A percentile compares a stretch with the other conserved stretches of the same genome.
Evolutionary conservation across 2,113 vertebrate species (phyloP).

Genomic region (Trochalopteron elliotii): DNA sequence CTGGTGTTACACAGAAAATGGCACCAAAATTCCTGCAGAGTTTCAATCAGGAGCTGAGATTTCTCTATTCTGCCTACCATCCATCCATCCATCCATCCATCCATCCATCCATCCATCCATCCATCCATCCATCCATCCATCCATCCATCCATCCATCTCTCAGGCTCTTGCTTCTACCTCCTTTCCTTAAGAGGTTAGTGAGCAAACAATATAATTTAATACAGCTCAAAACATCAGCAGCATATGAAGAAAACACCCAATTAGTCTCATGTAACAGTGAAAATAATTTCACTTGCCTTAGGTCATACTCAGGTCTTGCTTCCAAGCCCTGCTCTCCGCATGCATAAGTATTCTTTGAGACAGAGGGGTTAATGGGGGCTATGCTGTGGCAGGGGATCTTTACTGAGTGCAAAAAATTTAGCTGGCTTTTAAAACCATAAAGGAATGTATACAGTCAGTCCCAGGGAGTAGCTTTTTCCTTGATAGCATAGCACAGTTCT

Average conservation of each 20-base stretch:
- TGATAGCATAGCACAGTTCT: neutral
- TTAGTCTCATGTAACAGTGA: neutral
- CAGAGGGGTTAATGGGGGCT: constrained; percentile 10
- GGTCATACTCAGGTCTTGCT: neutral
- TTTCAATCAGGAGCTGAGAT: neutral
- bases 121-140: neutral
- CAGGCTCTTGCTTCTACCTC: neutral
- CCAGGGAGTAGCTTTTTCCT: neutral
- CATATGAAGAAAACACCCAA: neutral
- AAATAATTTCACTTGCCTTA: neutral
- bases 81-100: neutral
- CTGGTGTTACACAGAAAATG: neutral
- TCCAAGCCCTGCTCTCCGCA: neutral
- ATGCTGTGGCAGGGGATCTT: neutral
- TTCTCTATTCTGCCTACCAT: neutral
- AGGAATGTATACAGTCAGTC: neutral
- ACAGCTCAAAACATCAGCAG: neutral
- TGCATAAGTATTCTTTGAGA: neutral
- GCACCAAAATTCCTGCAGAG: neutral
- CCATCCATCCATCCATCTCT: neutral
- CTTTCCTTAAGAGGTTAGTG: neutral
- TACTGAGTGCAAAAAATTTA: neutral
- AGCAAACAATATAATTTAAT: neutral
- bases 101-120: neutral
- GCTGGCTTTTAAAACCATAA: constrained; percentile 5